A percentile compares a stretch with the other conserved stretches of the same genome.
These are phyloP conservation scores for Halichoerus grypus DNA, from an alignment of 2,113 vertebrate genomes.

Conservation along the genomic window DNA sequence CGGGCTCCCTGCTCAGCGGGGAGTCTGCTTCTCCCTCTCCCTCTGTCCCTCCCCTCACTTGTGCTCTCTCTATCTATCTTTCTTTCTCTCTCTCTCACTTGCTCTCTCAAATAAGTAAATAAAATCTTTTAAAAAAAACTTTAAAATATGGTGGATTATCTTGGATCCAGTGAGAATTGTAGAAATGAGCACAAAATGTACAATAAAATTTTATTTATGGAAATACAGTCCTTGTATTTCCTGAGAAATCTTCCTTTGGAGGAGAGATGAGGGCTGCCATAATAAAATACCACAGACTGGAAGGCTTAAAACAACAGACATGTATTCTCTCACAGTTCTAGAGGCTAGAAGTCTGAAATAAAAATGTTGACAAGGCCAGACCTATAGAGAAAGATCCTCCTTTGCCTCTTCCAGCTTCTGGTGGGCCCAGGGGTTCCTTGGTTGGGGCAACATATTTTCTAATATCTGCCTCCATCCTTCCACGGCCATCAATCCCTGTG, in stretches of 20 bases:
- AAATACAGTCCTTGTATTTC: background rate
- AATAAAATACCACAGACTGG: background rate
- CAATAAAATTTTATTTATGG: background rate
- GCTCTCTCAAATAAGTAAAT: background rate
- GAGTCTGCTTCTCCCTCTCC: background rate
- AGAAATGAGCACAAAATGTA: background rate
- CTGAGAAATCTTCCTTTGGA: background rate
- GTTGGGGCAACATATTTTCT: background rate
- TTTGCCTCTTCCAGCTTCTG: background rate
- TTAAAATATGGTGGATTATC: background rate
- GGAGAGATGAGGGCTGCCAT: background rate
- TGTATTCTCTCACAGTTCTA: background rate
- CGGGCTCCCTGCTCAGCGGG: too few species aligned
- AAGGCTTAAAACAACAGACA: background rate
- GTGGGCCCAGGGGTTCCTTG: background rate
- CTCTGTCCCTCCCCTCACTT: background rate
- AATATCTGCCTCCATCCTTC: background rate
- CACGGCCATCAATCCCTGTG: rapidly evolving
- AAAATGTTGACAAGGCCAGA: background rate
- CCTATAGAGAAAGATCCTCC: background rate
- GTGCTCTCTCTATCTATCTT: background rate
- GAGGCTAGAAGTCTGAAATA: background rate
- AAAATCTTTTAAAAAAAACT: background rate
- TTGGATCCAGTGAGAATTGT: background rate
- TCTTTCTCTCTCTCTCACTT: background rate